Evolutionary conservation across 2,113 vertebrate genomes (phyloP), one percentile per base, ranked within the genome.

Genomic region (Rallus limicola): DNA sequence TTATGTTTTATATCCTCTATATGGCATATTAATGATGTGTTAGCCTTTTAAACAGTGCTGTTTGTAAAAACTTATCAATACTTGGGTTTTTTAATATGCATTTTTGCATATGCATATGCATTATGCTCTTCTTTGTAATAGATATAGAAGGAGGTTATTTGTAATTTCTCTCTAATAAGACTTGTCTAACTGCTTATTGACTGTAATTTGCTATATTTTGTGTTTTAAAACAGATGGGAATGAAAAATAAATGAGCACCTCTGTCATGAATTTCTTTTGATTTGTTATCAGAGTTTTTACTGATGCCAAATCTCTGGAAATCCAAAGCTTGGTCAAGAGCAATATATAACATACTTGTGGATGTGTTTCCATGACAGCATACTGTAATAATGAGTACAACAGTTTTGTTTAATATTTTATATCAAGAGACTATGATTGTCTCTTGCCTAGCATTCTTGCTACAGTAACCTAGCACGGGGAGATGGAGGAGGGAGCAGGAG

Each of bases 181-280:
- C 36, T 95, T 96, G 29, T 83, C 84, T 94, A 96, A 85, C 82
- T 81, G 38, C 13, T 92, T 91, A 82, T 48, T 90, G 84, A 88
- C 31, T 74, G 40, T 59, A 91, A 95, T 96, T 95, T 94, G 8
- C 78, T 96, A 59, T 65, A 86, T 90, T 82, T 95, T 93, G 53
- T 82, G 59, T 44, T 94, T 92, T 80, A 84, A 90, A 97, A 88
- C 34, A 56, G n/a, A 86, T 64, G 81, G 31, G 34, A 88, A 88
- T 90, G 19, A 76, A 94, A 89, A 85, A 74, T 78, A 72, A 82
- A 89, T 76, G 5, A 79, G 16, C 19, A 70, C 19, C 71, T 80
- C 28, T 36, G 19, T 50, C 28, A 33, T 7, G 0, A 65, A 65
- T 11, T 76, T 53, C 11, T 78, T 87, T 82, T 79, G 10, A 76